These are phyloP conservation scores for Oncorhynchus masou DNA, from an alignment of 2,113 vertebrate species.

Conservation along the genomic window DNA sequence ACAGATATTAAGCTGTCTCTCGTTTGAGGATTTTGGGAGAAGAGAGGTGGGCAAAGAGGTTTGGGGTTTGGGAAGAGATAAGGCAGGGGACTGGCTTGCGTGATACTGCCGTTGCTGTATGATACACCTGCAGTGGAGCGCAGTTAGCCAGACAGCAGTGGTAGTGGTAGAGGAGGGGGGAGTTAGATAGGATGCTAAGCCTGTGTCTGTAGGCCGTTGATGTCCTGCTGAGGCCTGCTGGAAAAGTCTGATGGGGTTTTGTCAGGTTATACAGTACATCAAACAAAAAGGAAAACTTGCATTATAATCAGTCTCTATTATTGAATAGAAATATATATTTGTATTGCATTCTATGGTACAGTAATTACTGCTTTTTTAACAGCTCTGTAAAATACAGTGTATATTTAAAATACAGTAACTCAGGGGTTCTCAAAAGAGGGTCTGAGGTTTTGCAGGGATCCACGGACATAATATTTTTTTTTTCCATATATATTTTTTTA, in stretches of 20 bases:
- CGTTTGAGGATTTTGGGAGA: neutral
- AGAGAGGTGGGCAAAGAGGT: neutral
- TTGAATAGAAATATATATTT: no score
- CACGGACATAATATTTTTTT: no score
- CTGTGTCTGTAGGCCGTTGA: neutral
- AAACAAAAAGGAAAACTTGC: neutral
- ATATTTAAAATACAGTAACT: no score
- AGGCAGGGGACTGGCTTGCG: neutral
- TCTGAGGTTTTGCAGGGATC: no score
- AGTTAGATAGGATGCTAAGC: slow-evolving; percentile 15
- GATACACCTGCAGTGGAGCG: slow-evolving; percentile 1
- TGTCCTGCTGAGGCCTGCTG: neutral
- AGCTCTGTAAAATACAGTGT: no score
- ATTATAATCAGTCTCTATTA: neutral
- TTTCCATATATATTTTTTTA: no score
- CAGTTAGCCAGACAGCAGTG: slow-evolving; percentile 4
- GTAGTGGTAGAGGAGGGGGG: neutral
- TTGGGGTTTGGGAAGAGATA: neutral
- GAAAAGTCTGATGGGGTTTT: neutral
- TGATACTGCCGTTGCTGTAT: neutral
- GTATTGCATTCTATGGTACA: no score
- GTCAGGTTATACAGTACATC: neutral
- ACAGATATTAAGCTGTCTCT: slow-evolving; percentile 24
- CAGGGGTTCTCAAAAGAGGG: no score
- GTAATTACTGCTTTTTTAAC: no score